Evolutionary conservation across 37 sponge, comb jelly and placozoan genomes (phyloP), one percentile per base, ranked within the genome.

Genomic region (Crambe crambe): DNA sequence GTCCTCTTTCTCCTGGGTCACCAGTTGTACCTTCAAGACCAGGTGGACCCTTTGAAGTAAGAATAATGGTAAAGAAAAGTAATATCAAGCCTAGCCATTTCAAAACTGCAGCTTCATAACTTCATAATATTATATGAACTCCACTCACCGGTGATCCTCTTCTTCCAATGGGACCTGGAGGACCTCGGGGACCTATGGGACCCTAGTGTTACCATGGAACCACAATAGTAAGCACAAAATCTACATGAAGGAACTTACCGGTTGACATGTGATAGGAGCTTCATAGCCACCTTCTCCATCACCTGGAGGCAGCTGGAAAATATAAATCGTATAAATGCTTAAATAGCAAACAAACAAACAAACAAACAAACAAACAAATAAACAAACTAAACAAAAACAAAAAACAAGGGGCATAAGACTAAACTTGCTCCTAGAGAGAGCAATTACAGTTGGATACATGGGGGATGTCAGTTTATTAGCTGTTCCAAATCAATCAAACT

Each of bases 11-110:
- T 37, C 91, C 91, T 36, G 91, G 86, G 3, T 59, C 41, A 20
- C 91, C 91, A 8, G 72, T 72, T 35, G 82, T 42, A 23, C 91
- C 91, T 66, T 81, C 86, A 36, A 68, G 78, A 21, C 91, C 91
- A 22, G 82, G 69, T 30, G 83, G 68, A 54, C 91, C 91, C 91
- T 90, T 39, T 21, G 74, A 10, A 26, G 66, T 1, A 51, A n/a
- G 1, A 60, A 34, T 23, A 4, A 58, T 31, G 41, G 22, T 10
- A 26, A 39, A 43, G 30, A 39, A 6, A 36, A 18, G 69, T 15
- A 35, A 36, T 23, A 30, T 10, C 2, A 76, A 3, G 35, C 6
- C 10, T n/a, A n/a, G n/a, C n/a, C n/a, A n/a, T 47, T 47, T 47
- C 51, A 47, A 47, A 35, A 54, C 37, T 18, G 69, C 6, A 15